Conservation (phyloP, 1,140 invertebrate species). For the Papilio dardanus region DNA sequence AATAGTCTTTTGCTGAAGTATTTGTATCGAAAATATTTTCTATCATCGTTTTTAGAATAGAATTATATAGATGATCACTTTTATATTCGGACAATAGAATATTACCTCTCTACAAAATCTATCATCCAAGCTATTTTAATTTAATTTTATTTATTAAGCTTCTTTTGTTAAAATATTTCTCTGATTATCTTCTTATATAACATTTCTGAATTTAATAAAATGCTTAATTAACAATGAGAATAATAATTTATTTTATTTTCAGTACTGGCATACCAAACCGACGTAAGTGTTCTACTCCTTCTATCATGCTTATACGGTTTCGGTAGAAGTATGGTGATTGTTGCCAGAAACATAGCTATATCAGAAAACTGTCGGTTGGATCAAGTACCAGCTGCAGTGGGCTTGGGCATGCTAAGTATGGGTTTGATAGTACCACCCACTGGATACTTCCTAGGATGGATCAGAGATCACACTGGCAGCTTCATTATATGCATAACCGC, state of each 20-base stretch:
- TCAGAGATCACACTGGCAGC: slow-evolving; percentile 85
- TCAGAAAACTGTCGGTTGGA: slow-evolving; percentile 85
- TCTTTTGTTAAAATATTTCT: neutral
- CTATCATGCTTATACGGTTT: slow-evolving; percentile 84
- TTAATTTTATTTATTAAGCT: neutral
- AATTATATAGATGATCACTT: neutral
- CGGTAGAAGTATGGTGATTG: slow-evolving; percentile 85
- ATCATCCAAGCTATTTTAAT: neutral
- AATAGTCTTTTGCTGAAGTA: neutral
- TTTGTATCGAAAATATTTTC: too few species aligned
- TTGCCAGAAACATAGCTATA: slow-evolving; percentile 87
- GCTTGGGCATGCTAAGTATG: slow-evolving; percentile 89
- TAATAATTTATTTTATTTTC: slow-evolving; percentile 47
- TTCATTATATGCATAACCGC: slow-evolving; percentile 85
- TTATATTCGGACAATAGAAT: too few species aligned
- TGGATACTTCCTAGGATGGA: slow-evolving; percentile 87
- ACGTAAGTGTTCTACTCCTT: slow-evolving; percentile 69
- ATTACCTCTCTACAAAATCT: too few species aligned
- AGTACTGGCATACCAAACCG: slow-evolving; percentile 82
- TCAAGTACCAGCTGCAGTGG: slow-evolving; percentile 86
- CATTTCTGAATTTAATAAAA: neutral
- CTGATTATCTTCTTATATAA: too few species aligned
- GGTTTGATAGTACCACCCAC: slow-evolving; percentile 86
- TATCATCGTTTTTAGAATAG: too few species aligned
- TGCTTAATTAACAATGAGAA: too few species aligned